Evolutionary conservation across 2,797 vertebrate genomes (phyloP), one percentile per base, ranked within the genome.

Genomic region (Schizopygopsis malacanthus): DNA sequence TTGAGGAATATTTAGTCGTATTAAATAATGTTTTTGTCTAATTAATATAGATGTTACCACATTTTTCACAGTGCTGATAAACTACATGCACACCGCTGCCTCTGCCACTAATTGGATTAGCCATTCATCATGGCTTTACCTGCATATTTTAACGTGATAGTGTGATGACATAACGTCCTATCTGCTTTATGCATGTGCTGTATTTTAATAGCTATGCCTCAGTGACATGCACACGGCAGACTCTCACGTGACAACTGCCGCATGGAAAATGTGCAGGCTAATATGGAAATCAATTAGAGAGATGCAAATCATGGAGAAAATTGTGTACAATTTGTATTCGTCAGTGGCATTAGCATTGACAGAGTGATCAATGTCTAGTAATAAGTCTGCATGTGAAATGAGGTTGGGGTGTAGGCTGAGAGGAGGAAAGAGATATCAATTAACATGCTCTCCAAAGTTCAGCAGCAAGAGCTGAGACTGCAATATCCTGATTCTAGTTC

Each of bases 401-500:
- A 96, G 93, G 76, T 87, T 82, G 61, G 89, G 89, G 89, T 91
- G 90, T 79, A 86, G 90, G 91, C 90, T 79, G 86, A 91, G 88
- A 90, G 59, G 69, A 88, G 86, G 87, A 89, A 86, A 91, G 90
- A 94, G 93, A 94, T 95, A 95, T 95, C 94, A 95, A 95, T 96
- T 96, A 95, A 92, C 89, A 85, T 89, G 87, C 93, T 90, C 91
- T 93, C 94, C 92, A 90, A 93, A 93, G 92, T 95, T 94, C 95
- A 94, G 93, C 93, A 93, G 25, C 82, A 92, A 94, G 91, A 93
- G 95, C 95, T 96, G 94, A 96, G 94, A 82, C 86, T 91, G 96
- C 96, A 96, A 95, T 95, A 96, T 92, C 89, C 92, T 93, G 90
- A 95, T 94, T 94, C 92, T 84, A 93, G 88, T 95, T 96, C 94